These are phyloP conservation scores for Campylomormyrus numenius DNA, from an alignment of 2,113 vertebrate genomes.

Conservation along the genomic window DNA sequence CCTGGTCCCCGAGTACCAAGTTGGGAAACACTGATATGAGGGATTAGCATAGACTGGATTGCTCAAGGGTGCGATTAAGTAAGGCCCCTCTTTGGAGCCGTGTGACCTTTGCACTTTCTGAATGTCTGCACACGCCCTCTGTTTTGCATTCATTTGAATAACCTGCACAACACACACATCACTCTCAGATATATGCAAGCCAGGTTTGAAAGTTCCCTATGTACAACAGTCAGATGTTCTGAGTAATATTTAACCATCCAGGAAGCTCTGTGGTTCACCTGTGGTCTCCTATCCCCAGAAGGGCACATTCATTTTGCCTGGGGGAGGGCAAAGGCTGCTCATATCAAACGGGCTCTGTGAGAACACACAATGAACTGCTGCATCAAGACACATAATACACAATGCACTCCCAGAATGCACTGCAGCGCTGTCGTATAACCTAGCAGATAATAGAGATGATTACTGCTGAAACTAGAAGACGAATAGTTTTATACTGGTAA, in stretches of 20 bases:
- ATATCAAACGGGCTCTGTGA: not conserved
- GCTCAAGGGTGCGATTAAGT: not conserved
- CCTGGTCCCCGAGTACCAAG: not conserved
- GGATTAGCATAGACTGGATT: not conserved
- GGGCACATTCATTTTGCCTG: not conserved
- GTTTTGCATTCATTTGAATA: constrained; percentile 8
- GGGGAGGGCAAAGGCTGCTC: not conserved
- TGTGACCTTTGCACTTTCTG: not conserved
- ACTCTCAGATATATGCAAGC: not conserved
- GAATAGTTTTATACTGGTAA: not conserved
- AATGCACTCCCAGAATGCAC: not conserved
- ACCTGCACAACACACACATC: not conserved
- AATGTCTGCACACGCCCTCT: not conserved
- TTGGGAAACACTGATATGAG: not conserved
- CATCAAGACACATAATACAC: not conserved
- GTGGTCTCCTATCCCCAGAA: not conserved
- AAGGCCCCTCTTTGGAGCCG: not conserved
- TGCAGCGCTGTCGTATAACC: not conserved
- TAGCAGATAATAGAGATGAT: not conserved
- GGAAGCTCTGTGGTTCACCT: not conserved
- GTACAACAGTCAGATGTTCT: not conserved
- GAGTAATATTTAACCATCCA: not conserved
- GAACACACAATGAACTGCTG: not conserved
- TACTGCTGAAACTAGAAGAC: not conserved
- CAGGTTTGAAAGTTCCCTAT: not conserved